These are phyloP conservation scores for Coleophora flavipennella DNA, from an alignment of 2,888 invertebrate genomes.

Conservation along the genomic window DNA sequence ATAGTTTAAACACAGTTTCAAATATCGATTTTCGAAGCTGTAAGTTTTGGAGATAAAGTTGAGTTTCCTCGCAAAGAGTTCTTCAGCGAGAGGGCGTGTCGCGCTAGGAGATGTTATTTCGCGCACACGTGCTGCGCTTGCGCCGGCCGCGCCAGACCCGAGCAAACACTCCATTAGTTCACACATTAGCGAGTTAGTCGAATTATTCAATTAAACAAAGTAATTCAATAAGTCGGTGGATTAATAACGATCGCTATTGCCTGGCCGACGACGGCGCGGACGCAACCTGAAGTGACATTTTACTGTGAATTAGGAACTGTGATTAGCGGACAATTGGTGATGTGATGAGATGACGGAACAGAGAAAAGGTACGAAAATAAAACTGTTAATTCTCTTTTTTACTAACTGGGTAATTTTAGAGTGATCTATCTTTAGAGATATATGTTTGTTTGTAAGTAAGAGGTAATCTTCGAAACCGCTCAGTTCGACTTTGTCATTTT, in stretches of 20 bases:
- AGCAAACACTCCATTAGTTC: conserved; percentile 66
- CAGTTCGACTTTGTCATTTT: too few species aligned
- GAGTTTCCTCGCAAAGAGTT: conserved; percentile 15
- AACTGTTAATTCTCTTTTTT: too few species aligned
- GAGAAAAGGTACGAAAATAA: conserved; percentile 49
- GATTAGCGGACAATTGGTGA: conserved; percentile 6
- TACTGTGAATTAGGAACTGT: too few species aligned
- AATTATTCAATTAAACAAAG: conserved; percentile 69
- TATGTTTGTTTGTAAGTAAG: too few species aligned
- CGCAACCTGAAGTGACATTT: conserved; percentile 21
- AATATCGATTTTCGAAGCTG: conserved; percentile 18
- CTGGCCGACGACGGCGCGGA: conserved; percentile 44
- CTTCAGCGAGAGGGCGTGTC: conserved; percentile 35
- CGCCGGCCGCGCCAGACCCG: conserved; percentile 55
- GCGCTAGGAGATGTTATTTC: conserved; percentile 41
- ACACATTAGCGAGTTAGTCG: conserved; percentile 69
- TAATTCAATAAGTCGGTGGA: conserved; percentile 67
- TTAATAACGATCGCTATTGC: conserved; percentile 58
- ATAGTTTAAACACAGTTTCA: too few species aligned
- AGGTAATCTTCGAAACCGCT: too few species aligned
- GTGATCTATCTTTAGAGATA: too few species aligned
- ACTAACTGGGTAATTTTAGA: too few species aligned
- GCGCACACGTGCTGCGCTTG: conserved; percentile 49
- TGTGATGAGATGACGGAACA: conserved; percentile 40
- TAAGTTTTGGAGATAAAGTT: conserved; percentile 29